Conservation (phyloP, 2,888 invertebrate species). For the Megalurothrips usitatus region DNA sequence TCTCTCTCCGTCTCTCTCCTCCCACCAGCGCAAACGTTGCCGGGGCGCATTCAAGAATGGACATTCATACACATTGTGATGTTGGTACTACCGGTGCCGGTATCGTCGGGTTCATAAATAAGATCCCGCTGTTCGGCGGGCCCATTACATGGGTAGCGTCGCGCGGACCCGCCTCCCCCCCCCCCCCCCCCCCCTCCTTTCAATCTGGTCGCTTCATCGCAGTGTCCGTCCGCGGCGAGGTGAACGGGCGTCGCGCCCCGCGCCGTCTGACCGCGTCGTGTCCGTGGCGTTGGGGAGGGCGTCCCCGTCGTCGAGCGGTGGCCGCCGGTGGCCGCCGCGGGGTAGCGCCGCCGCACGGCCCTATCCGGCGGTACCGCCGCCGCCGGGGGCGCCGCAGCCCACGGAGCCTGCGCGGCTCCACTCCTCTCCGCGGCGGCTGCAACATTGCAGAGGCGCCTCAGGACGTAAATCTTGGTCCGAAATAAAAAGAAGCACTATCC, state of each 20-base stretch:
- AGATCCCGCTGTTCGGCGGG: background rate
- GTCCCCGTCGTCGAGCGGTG: no score
- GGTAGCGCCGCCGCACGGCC: no score
- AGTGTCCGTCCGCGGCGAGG: no score
- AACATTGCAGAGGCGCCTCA: background rate
- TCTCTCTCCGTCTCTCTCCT: background rate
- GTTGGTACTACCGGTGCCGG: conserved; percentile 6
- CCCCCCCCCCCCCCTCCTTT: background rate
- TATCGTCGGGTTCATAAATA: background rate
- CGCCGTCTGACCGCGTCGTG: no score
- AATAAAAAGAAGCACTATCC: conserved; percentile 2
- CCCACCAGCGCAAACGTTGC: background rate
- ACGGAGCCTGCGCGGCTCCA: no score
- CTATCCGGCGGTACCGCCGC: no score
- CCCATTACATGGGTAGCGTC: conserved; percentile 1
- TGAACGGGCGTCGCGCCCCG: no score
- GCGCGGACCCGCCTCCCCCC: background rate
- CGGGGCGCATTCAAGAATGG: background rate
- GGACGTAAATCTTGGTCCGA: conserved; percentile 2
- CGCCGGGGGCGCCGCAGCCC: background rate
- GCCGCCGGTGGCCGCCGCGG: no score
- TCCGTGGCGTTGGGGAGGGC: no score
- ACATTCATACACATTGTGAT: conserved; percentile 6
- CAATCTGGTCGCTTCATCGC: no score
- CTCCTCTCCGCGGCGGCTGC: background rate